A percentile compares a stretch with the other conserved stretches of the same genome.
These are phyloP conservation scores for Shargacucullia verbasci DNA, from an alignment of 2,888 invertebrate species.

Conservation along the genomic window DNA sequence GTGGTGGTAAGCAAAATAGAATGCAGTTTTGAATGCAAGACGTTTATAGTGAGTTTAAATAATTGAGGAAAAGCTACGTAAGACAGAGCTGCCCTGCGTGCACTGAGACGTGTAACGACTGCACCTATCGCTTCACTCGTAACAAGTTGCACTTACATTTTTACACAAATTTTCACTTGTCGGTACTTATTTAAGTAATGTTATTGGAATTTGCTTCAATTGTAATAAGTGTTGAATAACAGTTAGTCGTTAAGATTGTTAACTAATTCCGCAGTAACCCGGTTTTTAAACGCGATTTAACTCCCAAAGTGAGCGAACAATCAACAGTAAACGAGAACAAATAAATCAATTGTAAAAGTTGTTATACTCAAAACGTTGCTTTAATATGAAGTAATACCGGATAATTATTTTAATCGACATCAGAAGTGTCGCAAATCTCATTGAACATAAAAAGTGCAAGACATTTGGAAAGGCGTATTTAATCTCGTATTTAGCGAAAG, in stretches of 20 bases:
- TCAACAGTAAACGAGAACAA: conserved; percentile 24
- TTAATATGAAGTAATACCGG: conserved; percentile 9
- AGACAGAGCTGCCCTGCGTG: not conserved
- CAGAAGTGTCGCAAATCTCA: no score
- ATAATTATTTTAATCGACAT: not conserved
- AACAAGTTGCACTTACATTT: conserved; percentile 10
- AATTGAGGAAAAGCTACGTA: conserved; percentile 28
- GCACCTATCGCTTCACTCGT: not conserved
- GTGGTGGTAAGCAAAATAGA: conserved; percentile 45
- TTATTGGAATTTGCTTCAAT: not conserved
- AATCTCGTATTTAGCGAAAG: no score
- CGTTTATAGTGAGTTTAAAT: conserved; percentile 35
- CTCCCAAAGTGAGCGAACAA: conserved; percentile 1
- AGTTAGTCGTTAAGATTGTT: not conserved
- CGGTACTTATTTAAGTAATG: not conserved
- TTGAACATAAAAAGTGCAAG: no score
- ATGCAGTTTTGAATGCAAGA: conserved; percentile 52
- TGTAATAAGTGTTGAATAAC: not conserved
- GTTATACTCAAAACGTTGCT: conserved; percentile 12
- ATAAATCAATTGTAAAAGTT: conserved; percentile 29
- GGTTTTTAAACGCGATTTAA: not conserved
- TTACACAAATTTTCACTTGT: not conserved
- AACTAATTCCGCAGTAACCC: not conserved
- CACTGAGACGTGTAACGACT: conserved; percentile 2
- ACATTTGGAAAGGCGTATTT: no score